These are phyloP conservation scores for Bombus vancouverensis DNA, from an alignment of 1,140 invertebrate species.

Conservation along the genomic window DNA sequence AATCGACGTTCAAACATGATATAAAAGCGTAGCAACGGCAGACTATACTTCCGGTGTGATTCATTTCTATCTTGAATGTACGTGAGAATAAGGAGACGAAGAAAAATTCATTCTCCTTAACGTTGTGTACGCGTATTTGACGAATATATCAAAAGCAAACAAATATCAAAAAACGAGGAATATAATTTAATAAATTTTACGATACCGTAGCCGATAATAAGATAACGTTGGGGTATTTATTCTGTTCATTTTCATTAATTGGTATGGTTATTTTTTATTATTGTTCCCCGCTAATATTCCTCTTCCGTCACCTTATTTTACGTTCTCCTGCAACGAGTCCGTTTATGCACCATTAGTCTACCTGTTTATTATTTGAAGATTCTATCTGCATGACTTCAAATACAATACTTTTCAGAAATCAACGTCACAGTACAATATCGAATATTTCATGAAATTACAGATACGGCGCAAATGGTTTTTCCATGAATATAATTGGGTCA, in stretches of 20 bases:
- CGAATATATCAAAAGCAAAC: neutral
- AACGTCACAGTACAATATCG: neutral
- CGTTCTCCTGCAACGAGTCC: too few species aligned
- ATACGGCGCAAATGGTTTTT: neutral
- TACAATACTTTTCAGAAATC: neutral
- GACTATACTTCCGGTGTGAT: conserved; percentile 15
- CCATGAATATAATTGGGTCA: conserved; percentile 7
- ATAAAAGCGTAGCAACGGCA: neutral
- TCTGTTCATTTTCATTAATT: too few species aligned
- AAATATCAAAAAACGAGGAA: neutral
- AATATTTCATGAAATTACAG: neutral
- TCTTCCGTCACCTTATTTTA: too few species aligned
- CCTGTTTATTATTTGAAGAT: too few species aligned
- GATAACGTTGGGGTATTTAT: too few species aligned
- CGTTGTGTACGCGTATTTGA: too few species aligned
- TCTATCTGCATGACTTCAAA: too few species aligned
- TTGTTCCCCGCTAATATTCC: neutral
- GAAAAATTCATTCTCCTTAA: neutral
- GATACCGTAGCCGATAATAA: neutral
- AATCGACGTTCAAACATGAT: conserved; percentile 49
- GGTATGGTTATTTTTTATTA: neutral
- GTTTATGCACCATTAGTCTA: too few species aligned
- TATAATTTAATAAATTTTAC: neutral
- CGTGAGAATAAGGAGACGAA: neutral
- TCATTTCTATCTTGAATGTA: conserved; percentile 3